Conservation (phyloP, 2,797 vertebrate genomes). For the Brachyrhaphis roseni region DNA sequence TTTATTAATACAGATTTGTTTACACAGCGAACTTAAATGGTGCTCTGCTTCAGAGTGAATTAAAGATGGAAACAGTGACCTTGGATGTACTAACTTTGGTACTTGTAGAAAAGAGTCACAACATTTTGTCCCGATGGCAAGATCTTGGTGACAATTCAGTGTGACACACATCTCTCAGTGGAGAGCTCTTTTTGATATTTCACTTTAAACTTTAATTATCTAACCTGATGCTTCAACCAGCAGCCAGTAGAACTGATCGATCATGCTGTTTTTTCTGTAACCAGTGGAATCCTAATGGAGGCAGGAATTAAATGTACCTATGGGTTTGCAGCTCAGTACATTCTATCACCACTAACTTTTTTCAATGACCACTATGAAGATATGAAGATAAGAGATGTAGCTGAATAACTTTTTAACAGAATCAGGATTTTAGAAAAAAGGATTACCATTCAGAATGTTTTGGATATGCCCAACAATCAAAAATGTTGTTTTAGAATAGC, state of each 20-base stretch:
- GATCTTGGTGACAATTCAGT: background rate
- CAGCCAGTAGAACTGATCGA: background rate
- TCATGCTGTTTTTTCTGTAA: background rate
- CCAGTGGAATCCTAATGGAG: background rate
- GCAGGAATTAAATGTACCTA: background rate
- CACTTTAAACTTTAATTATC: background rate
- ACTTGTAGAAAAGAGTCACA: background rate
- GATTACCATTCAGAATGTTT: background rate
- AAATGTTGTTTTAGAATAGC: too few species aligned
- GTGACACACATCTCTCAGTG: background rate
- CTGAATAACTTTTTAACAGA: background rate
- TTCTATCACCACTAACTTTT: background rate
- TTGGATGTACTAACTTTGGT: background rate
- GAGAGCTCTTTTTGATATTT: background rate
- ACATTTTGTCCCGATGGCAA: background rate
- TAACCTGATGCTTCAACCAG: background rate
- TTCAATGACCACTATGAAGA: background rate
- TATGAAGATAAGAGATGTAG: background rate
- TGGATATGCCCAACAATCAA: too few species aligned
- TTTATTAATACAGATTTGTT: background rate
- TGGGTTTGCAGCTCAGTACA: background rate
- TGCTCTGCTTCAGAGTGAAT: background rate
- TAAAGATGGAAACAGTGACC: background rate
- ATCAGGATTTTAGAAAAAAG: background rate
- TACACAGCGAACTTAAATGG: background rate